Evolutionary conservation across 1,140 invertebrate genomes (phyloP).

Genomic region (Tribolium madens): DNA sequence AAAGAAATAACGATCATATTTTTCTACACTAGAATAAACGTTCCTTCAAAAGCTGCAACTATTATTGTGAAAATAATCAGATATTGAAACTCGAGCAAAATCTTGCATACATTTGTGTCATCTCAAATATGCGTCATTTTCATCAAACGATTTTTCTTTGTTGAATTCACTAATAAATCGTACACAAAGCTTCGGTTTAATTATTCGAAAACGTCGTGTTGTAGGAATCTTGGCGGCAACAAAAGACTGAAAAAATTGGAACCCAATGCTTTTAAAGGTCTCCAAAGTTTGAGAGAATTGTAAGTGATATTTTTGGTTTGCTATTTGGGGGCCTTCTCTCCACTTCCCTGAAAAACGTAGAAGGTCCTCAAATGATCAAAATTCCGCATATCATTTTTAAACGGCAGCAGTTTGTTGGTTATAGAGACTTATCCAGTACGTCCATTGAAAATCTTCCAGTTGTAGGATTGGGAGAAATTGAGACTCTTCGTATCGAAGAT

Average conservation of each 20-base stretch:
- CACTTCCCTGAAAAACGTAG: background rate
- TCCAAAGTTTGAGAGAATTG: slow-evolving; percentile 72
- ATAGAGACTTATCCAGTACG: slow-evolving; percentile 81
- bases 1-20: background rate
- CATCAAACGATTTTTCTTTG: no score
- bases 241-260: slow-evolving; percentile 71
- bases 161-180: no score
- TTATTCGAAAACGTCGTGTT: slow-evolving; percentile 50
- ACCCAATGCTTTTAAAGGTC: slow-evolving; percentile 75
- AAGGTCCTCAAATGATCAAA: background rate
- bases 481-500: slow-evolving; percentile 77
- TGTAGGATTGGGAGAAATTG: slow-evolving; percentile 77
- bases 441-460: slow-evolving; percentile 80
- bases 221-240: slow-evolving; percentile 79
- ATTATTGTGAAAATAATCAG: background rate
- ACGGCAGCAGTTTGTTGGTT: slow-evolving; percentile 52
- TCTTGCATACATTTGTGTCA: background rate
- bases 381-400: slow-evolving; percentile 38
- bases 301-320: slow-evolving; percentile 66
- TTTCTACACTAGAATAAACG: background rate
- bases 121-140: background rate
- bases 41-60: background rate
- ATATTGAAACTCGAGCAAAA: background rate
- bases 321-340: background rate
- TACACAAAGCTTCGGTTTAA: background rate